Evolutionary conservation across 2,888 invertebrate genomes (phyloP).

Genomic region (Lysandra coridon): DNA sequence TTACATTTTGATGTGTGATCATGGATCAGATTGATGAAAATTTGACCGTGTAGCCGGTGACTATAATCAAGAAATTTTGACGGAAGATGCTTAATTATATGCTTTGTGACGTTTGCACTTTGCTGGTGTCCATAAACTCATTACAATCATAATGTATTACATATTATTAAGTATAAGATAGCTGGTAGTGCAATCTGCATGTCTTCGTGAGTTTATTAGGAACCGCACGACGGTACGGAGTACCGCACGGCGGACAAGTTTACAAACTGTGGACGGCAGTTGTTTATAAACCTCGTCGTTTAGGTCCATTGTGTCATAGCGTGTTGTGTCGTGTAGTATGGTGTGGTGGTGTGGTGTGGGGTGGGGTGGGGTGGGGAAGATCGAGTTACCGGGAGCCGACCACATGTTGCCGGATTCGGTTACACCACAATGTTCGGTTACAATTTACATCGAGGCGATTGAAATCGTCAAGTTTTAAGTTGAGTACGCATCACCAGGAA

Average conservation of each 20-base stretch:
- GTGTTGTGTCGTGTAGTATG: background rate
- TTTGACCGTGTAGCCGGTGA: no score
- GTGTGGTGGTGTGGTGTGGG: background rate
- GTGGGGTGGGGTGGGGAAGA: background rate
- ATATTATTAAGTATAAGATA: no score
- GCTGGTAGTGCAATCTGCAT: background rate
- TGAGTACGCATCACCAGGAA: background rate
- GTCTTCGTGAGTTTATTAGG: background rate
- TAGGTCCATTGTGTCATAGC: background rate
- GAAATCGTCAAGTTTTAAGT: background rate
- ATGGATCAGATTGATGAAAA: no score
- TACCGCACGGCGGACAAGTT: conserved; percentile 1
- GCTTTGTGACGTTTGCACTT: no score
- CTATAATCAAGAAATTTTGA: background rate
- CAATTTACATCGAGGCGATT: background rate
- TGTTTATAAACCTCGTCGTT: conserved; percentile 13
- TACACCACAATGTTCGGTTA: background rate
- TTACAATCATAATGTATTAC: no score
- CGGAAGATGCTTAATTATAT: background rate
- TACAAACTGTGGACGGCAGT: background rate
- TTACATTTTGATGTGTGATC: no score
- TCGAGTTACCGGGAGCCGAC: background rate
- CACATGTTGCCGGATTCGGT: background rate
- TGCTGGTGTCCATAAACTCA: background rate
- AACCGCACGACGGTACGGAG: background rate